Evolutionary conservation across 2,797 vertebrate genomes (phyloP).

Genomic region (Lutjanus argentimaculatus): DNA sequence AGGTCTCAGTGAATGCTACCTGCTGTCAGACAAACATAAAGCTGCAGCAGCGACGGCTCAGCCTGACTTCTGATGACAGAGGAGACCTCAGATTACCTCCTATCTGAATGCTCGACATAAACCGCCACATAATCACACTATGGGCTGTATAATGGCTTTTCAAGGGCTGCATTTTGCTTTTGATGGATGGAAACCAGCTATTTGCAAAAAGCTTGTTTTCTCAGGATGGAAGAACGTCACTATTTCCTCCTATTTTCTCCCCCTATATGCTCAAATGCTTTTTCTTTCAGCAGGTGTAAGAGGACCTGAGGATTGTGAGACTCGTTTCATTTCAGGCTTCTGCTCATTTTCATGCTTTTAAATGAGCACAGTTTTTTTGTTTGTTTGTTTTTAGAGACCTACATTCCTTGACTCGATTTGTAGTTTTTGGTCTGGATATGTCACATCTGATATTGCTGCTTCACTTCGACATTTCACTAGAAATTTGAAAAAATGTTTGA

Average conservation of each 20-base stretch:
- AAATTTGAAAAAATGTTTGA: too few species aligned
- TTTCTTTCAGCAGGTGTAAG: not conserved
- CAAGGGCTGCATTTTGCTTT: constrained; percentile 18
- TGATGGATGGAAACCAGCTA: constrained; percentile 8
- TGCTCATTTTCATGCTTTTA: not conserved
- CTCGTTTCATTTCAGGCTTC: not conserved
- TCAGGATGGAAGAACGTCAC: not conserved
- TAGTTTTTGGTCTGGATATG: too few species aligned
- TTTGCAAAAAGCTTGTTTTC: not conserved
- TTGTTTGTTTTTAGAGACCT: not conserved
- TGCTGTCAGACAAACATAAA: constrained; percentile 1
- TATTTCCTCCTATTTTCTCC: not conserved
- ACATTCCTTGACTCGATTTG: not conserved
- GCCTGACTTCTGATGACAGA: constrained; percentile 14
- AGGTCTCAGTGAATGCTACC: constrained; percentile 5
- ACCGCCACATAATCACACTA: not conserved
- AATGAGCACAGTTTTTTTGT: not conserved
- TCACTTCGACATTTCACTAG: too few species aligned
- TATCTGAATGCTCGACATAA: constrained; percentile 1
- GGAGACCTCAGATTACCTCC: constrained; percentile 11
- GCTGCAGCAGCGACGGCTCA: not conserved
- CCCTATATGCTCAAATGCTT: not conserved
- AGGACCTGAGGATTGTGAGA: not conserved
- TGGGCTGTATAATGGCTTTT: constrained; percentile 7
- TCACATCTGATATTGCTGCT: too few species aligned